A percentile compares a stretch with the other conserved stretches of the same genome.
Conservation (phyloP, 2,888 invertebrate species). For the Nomada fabriciana region DNA sequence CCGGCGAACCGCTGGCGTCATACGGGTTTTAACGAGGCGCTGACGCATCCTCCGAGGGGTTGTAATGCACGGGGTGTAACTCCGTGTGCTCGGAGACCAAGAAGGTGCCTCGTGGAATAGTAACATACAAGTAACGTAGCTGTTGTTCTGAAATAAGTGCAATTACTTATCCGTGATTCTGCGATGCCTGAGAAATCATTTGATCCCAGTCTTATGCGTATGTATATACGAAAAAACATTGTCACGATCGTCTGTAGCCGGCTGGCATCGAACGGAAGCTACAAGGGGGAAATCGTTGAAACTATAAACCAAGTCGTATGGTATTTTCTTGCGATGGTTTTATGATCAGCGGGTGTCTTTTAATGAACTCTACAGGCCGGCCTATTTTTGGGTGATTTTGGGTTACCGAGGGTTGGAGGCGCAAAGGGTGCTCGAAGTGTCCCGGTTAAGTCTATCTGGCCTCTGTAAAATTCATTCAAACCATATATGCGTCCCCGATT, state of each 20-base stretch:
- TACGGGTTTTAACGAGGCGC: conserved; percentile 61
- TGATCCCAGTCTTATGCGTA: no score
- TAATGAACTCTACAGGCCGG: conserved; percentile 17
- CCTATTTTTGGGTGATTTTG: conserved; percentile 27
- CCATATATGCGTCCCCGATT: background rate
- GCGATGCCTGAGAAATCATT: no score
- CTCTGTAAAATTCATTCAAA: conserved; percentile 1
- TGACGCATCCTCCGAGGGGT: conserved; percentile 58
- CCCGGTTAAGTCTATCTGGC: background rate
- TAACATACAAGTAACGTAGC: background rate
- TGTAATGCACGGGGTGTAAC: conserved; percentile 60
- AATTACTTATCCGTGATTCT: no score
- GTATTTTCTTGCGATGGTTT: conserved; percentile 12
- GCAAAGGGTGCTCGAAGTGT: background rate
- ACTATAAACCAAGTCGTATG: conserved; percentile 6
- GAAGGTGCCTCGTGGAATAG: conserved; percentile 44
- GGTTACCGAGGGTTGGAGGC: conserved; percentile 12
- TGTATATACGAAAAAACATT: no score
- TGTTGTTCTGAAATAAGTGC: no score
- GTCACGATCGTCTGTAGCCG: background rate
- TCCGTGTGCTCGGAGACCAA: conserved; percentile 25
- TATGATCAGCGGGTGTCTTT: conserved; percentile 14
- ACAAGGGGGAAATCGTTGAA: background rate
- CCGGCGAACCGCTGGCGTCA: conserved; percentile 10
- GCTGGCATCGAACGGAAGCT: conserved; percentile 45